These are phyloP conservation scores for Anniella stebbinsi DNA, from an alignment of 2,797 vertebrate species.

Conservation along the genomic window DNA sequence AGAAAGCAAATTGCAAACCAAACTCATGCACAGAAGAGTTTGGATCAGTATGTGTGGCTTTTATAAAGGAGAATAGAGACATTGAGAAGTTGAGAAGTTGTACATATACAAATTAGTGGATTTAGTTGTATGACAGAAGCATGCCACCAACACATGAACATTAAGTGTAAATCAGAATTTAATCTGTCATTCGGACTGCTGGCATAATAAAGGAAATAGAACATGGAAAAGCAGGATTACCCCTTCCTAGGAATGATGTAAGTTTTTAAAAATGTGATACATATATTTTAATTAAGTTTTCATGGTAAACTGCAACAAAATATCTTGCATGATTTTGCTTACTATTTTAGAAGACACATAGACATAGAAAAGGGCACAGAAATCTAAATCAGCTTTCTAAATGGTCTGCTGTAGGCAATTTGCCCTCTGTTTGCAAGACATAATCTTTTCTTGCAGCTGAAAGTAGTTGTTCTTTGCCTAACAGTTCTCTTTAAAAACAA, in stretches of 20 bases:
- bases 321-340: constrained; percentile 42
- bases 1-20: background rate
- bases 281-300: constrained; percentile 63
- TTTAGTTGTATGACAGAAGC: constrained; percentile 57
- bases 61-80: background rate
- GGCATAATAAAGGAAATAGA: constrained; percentile 33
- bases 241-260: constrained; percentile 45
- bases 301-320: constrained; percentile 48
- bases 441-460: constrained; percentile 60
- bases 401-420: constrained; percentile 69
- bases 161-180: constrained; percentile 31
- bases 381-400: constrained; percentile 69
- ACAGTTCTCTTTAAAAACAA: constrained; percentile 8
- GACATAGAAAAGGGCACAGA: constrained; percentile 54
- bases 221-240: constrained; percentile 16
- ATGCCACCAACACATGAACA: constrained; percentile 39
- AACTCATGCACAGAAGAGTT: background rate
- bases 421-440: constrained; percentile 64
- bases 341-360: constrained; percentile 52
- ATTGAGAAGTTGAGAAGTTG: background rate
- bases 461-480: constrained; percentile 72
- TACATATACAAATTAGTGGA: background rate
- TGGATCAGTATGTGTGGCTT: background rate
- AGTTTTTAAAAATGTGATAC: constrained; percentile 41
- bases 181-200: background rate